These are phyloP conservation scores for Branchipolynoe longqiensis DNA, from an alignment of 2,888 invertebrate species.

Conservation along the genomic window DNA sequence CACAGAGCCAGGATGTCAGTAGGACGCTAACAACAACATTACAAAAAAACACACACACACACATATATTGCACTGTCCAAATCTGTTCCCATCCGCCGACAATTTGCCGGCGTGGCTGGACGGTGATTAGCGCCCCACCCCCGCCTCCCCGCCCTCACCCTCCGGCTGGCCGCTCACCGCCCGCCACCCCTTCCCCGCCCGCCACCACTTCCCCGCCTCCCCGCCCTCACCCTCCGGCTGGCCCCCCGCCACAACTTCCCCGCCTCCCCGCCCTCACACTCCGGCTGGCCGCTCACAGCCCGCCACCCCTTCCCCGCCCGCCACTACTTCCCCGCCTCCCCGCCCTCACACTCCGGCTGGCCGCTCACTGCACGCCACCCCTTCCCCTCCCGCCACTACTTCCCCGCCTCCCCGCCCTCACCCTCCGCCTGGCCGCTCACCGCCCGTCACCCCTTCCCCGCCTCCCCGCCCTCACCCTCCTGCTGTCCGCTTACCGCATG, in stretches of 20 bases:
- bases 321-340: neutral
- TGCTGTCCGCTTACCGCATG: no score
- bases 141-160: conserved; percentile 1
- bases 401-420: neutral
- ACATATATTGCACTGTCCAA: no score
- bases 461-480: neutral
- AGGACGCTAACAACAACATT: no score
- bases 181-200: neutral
- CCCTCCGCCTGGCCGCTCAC: conserved; percentile 9
- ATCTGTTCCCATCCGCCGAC: no score
- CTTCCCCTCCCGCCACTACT: neutral
- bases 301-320: neutral
- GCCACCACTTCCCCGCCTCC: neutral
- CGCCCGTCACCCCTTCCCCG: neutral
- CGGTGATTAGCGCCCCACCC: neutral
- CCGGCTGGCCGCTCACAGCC: neutral
- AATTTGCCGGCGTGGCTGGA: no score
- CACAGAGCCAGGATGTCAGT: no score
- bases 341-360: neutral
- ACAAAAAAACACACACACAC: no score
- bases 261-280: neutral
- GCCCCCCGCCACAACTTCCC: no score
- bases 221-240: conserved; percentile 2
- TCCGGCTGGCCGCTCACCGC: neutral
- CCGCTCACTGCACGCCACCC: neutral